Conservation (phyloP, 30 jellyfish, hydroid and myxozoan species). For the Rhopilema esculentum region DNA sequence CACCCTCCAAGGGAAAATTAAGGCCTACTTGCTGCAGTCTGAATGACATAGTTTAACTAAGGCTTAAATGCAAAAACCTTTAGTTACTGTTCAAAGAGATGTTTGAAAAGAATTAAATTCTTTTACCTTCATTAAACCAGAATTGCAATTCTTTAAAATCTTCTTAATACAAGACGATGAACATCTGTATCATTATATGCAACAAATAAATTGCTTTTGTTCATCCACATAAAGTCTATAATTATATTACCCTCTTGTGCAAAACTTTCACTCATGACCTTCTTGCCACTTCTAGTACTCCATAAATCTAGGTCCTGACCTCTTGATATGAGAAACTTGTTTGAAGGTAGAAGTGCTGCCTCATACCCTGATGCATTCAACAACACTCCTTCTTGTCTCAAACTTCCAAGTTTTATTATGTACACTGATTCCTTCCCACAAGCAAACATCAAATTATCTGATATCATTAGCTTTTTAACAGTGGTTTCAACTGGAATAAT, state of each 20-base stretch:
- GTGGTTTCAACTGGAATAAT: constrained; percentile 24
- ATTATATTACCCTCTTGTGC: constrained; percentile 19
- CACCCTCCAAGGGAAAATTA: too few species aligned
- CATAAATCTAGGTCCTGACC: constrained; percentile 46
- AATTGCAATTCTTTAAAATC: too few species aligned
- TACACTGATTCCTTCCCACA: constrained; percentile 57
- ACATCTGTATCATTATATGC: constrained; percentile 17
- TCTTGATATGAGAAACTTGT: constrained; percentile 42
- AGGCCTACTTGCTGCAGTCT: too few species aligned
- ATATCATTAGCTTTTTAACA: constrained; percentile 26
- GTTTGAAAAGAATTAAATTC: too few species aligned
- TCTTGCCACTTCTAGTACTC: constrained; percentile 58
- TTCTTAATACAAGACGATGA: neutral
- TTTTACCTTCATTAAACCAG: too few species aligned
- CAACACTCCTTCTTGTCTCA: constrained; percentile 44
- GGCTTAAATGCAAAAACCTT: too few species aligned
- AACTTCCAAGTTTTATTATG: constrained; percentile 66
- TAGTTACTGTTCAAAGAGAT: too few species aligned
- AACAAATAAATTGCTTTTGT: constrained; percentile 23
- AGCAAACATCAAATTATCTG: constrained; percentile 59
- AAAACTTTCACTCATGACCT: constrained; percentile 25
- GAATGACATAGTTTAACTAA: too few species aligned
- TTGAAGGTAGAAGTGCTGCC: constrained; percentile 44
- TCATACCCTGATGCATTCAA: constrained; percentile 33
- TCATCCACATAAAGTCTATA: constrained; percentile 55